Evolutionary conservation across 1,140 invertebrate genomes (phyloP), one percentile per base, ranked within the genome.

Genomic region (Euglossa dilemma): DNA sequence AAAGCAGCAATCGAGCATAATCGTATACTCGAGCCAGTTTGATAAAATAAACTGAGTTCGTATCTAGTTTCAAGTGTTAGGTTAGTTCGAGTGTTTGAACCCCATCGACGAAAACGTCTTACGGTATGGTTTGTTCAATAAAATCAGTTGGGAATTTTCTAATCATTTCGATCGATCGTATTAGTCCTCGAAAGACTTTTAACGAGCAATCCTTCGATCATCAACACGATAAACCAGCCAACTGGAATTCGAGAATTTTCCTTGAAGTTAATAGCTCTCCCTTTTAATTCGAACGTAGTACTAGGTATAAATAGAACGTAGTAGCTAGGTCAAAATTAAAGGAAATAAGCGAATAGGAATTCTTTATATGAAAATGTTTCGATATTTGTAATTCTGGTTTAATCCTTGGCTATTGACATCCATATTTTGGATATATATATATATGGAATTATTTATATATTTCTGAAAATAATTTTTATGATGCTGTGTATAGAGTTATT

Each of bases 31-130:
- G 11, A n/a, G 43, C 14, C 20, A 5, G 6, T n/a, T 76, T n/a
- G 63, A 78, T 78, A 67, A 67, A 78, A 56, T 63, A 45, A 12
- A 18, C 16, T 75, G 45, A 23, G 18, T 9, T 61, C 57, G 43
- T 25, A 45, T 50, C 25, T 25, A 63, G 25, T 52, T 54, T 72
- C 52, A 36, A 28, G 70, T 56, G 36, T 36, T 56, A 56, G 28
- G 7, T 36, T 36, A 43, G n/a, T 70, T 36, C 45, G 16, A 52
- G 45, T 28, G 25, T 28, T 71, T 20, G 11, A 20, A n/a, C 18
- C 45, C 14, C 23, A 14, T 6, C 6, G 23, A 23, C 14, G 14
- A 52, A 52, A 52, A 25, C n/a, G 8, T 70, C 67, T 70, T 14
- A 52, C n/a, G 6, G 6, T 12, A 56, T 5, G 25, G 20, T 56